Conservation (phyloP, 1,140 invertebrate genomes). For the Neuroterus valhalla region DNA sequence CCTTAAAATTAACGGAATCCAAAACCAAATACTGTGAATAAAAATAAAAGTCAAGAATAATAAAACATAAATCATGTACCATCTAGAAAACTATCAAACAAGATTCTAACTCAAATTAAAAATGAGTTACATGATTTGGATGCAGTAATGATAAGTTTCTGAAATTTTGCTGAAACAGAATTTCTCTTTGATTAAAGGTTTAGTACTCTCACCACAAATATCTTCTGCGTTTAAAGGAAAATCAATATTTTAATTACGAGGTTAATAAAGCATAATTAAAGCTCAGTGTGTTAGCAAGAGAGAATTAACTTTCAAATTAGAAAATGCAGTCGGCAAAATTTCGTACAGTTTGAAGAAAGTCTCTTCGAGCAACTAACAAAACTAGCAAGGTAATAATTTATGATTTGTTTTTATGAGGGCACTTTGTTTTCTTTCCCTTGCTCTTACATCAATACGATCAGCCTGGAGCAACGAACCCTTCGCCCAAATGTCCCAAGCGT, state of each 20-base stretch:
- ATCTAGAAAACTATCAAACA: too few relatives aligned
- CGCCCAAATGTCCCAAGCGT: not conserved
- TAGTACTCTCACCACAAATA: too few relatives aligned
- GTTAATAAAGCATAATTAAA: not conserved
- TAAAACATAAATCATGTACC: too few relatives aligned
- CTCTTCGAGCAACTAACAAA: not conserved
- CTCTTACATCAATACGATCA: not conserved
- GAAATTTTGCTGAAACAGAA: too few relatives aligned
- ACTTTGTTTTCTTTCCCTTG: not conserved
- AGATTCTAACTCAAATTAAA: too few relatives aligned
- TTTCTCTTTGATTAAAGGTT: too few relatives aligned
- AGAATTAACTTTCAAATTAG: not conserved
- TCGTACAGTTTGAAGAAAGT: not conserved
- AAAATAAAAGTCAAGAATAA: too few relatives aligned
- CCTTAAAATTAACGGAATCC: too few relatives aligned
- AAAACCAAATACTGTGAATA: too few relatives aligned
- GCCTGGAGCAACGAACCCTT: not conserved
- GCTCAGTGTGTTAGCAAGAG: not conserved
- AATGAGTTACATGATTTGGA: too few relatives aligned
- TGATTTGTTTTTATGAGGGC: slow-evolving; percentile 1
- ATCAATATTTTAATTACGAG: not conserved
- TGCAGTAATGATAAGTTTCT: too few relatives aligned
- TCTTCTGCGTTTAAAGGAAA: not conserved
- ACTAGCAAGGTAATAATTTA: slow-evolving; percentile 2
- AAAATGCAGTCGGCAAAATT: not conserved